Percentiles rank a stretch among this genome's conserved stretches.
Conservation (phyloP, 2,888 invertebrate species). For the Chymomyza amoena region DNA sequence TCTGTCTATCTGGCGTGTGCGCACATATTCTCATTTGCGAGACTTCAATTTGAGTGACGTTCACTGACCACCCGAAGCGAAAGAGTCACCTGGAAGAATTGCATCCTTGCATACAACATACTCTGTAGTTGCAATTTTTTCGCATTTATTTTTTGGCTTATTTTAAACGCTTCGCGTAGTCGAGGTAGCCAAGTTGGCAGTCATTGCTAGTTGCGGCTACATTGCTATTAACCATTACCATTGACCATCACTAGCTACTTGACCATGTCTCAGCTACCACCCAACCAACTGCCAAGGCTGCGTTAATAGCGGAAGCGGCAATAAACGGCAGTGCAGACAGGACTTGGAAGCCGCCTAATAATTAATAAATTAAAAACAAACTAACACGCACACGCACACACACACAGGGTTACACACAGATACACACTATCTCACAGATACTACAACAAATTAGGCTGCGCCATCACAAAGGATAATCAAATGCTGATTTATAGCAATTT, state of each 20-base stretch:
- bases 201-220: constrained; percentile 24
- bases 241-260: neutral
- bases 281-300: constrained; percentile 32
- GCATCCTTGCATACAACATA: neutral
- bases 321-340: neutral
- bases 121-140: constrained; percentile 17
- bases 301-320: constrained; percentile 66
- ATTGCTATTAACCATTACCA: neutral
- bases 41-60: constrained; percentile 70
- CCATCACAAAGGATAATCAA: constrained; percentile 62
- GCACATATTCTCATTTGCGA: constrained; percentile 63
- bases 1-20: constrained; percentile 2
- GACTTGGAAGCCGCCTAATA: constrained; percentile 52
- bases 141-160: constrained; percentile 23
- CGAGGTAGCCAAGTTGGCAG: constrained; percentile 61
- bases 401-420: constrained; percentile 1
- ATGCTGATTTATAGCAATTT: constrained; percentile 72
- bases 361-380: constrained; percentile 69
- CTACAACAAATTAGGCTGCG: neutral
- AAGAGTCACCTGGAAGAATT: constrained; percentile 9
- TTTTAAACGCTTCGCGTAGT: constrained; percentile 31
- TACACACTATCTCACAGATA: neutral
- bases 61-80: constrained; percentile 64
- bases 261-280: constrained; percentile 26
- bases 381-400: constrained; percentile 17